Evolutionary conservation across 2,113 vertebrate species (phyloP).

Genomic region (Brienomyrus longianalis): DNA sequence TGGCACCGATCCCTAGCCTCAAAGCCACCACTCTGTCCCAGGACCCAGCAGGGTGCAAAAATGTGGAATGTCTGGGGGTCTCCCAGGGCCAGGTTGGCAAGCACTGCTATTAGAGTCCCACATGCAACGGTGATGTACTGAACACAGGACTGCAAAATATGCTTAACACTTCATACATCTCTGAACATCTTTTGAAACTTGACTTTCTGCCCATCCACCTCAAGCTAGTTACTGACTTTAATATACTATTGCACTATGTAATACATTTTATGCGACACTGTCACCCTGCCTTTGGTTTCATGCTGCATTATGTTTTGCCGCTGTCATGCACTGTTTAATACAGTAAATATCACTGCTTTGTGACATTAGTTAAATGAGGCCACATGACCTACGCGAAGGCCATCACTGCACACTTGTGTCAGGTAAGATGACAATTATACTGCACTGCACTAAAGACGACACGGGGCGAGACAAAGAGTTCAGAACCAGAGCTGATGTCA

Average conservation of each 20-base stretch:
- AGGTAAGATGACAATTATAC: background rate
- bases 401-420: background rate
- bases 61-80: background rate
- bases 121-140: background rate
- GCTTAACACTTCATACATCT: background rate
- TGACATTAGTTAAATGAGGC: background rate
- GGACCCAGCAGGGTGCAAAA: background rate
- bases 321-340: background rate
- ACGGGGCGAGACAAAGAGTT: background rate
- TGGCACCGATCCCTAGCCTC: too few relatives aligned
- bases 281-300: background rate
- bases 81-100: background rate
- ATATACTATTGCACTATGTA: background rate
- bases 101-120: background rate
- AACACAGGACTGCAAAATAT: background rate
- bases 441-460: background rate
- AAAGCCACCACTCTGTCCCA: too few relatives aligned
- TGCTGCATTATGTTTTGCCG: background rate
- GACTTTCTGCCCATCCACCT: background rate
- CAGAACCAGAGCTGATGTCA: background rate
- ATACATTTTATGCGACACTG: background rate
- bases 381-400: background rate
- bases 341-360: background rate
- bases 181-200: background rate
- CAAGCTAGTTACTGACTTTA: background rate